Base-by-base conservation (phyloP, 2,888 invertebrate genomes). In the Theodoxus fluviatilis region DNA sequence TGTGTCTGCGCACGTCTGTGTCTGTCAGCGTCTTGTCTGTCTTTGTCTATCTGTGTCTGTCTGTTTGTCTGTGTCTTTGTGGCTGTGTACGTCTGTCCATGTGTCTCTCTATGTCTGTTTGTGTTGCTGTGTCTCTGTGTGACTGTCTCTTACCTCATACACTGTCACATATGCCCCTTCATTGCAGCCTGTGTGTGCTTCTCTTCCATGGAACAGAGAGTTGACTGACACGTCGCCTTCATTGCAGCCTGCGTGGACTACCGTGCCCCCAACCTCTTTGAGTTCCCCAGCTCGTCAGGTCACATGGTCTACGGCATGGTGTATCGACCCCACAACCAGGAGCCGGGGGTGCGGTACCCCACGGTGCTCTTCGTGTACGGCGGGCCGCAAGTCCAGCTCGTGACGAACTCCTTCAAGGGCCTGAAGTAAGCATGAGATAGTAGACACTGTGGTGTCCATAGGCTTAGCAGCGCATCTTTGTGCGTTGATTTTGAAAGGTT, bases 311-410 rank as follows among this genome's bases (percentile, higher is more conserved):
- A 93, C 81, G 95, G 96, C 61, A 94, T 97, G 92, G 92, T 96
- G 75, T 96, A 96, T 89, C 93, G 94, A 82, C 94, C 94, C 1
- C 77, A 79, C 40, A 75, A 81, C 63, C 74, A 75, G 57, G 77
- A 87, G 74, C 89, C 89, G 0, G 91, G 91, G 7, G 87, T 88
- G 18, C 91, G 93, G 73, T 95, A 96, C 89, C 98, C 99, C 0
- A 96, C 96, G 22, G 93, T 99, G 73, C 90, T 98, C 66, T 96
- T 96, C 88, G 95, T 99, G 68, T 99, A 99, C 86, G 99, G 97
- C 2, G 99, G 99, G 0, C 99, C 99, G 0, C 97, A 98, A 87
- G 96, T 98, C 64, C 98, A 99, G 89, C 91, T 97, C 49, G 98
- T 99, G 73, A 94, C 94, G 69, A 98, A 99, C 88, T 93, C 94